phyloP scores from a whole-genome alignment of 2,113 vertebrate genomes.

The Rynchops niger region DNA sequence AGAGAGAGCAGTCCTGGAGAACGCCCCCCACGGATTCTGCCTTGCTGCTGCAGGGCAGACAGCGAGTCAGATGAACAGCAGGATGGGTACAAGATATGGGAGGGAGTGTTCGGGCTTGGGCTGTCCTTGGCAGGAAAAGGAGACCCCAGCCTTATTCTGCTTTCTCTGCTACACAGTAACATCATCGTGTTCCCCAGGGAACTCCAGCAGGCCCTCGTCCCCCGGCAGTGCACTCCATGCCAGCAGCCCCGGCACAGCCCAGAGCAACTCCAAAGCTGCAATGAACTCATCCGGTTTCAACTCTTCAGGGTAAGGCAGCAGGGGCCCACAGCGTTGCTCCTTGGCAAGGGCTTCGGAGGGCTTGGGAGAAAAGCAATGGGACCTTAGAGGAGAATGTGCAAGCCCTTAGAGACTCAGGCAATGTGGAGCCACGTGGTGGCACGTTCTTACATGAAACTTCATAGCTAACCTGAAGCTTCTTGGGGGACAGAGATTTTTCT shows the following conservation, averaged over 20 bases:
- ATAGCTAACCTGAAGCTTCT: not conserved
- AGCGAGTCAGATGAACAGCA: not conserved
- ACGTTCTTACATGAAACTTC: not conserved
- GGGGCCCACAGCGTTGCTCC: no score
- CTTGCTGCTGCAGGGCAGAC: not conserved
- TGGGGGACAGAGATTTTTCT: not conserved
- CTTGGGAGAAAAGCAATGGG: not conserved
- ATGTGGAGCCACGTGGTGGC: accelerated
- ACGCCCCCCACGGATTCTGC: not conserved
- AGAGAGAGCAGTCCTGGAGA: not conserved
- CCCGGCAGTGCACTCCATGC: constrained; percentile 75
- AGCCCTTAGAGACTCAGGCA: not conserved
- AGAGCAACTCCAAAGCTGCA: constrained; percentile 76
- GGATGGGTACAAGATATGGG: not conserved
- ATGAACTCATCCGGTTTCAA: constrained; percentile 77
- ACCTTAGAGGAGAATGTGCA: not conserved
- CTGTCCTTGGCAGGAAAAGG: not conserved
- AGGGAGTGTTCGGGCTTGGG: not conserved
- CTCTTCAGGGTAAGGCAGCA: constrained; percentile 76
- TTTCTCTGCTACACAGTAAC: constrained; percentile 68
- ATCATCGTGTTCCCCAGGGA: constrained; percentile 81
- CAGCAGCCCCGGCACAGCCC: constrained; percentile 74
- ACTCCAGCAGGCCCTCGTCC: constrained; percentile 78
- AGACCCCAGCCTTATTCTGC: not conserved
- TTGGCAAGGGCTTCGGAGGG: accelerated